Conservation (phyloP, 2,113 vertebrate species). For the Tragelaphus scriptus region DNA sequence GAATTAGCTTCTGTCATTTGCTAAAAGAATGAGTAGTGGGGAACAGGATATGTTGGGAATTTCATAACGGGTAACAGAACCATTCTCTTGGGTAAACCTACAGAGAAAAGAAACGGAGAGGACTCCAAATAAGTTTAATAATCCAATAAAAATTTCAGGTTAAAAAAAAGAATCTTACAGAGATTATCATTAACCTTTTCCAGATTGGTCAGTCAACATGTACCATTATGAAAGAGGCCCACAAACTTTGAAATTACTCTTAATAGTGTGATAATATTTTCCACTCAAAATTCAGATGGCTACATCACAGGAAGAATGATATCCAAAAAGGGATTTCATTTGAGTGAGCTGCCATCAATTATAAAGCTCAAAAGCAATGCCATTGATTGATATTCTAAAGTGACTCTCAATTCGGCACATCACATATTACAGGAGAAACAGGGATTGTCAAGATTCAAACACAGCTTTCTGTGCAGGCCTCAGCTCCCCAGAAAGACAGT, state of each 20-base stretch:
- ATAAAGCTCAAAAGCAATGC: conserved; percentile 15
- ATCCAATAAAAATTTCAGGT: conserved; percentile 77
- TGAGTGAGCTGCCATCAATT: conserved; percentile 29
- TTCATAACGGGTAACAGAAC: conserved; percentile 99
- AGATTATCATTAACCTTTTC: conserved; percentile 80
- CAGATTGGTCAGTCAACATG: conserved; percentile 78
- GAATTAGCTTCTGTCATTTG: conserved; percentile 86
- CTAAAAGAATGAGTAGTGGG: conserved; percentile 99
- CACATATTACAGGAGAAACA: background rate
- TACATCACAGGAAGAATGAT: background rate
- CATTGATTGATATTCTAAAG: background rate
- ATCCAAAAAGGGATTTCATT: conserved; percentile 10
- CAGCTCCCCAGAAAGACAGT: background rate
- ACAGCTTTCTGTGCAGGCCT: conserved; percentile 26
- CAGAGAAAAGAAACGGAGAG: conserved; percentile 95
- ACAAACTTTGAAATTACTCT: conserved; percentile 35
- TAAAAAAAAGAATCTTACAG: conserved; percentile 73
- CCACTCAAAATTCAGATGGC: conserved; percentile 31
- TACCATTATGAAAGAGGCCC: conserved; percentile 51
- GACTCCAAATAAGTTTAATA: conserved; percentile 91
- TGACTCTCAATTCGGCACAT: conserved; percentile 22
- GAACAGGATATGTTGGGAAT: conserved; percentile 96
- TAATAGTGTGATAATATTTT: conserved; percentile 20
- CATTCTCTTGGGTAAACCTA: conserved; percentile 99
- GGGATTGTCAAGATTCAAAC: background rate